Percentiles rank a stretch among this genome's conserved stretches.
Conservation (phyloP, 2,888 invertebrate genomes). For the Diachrysia chrysitis region DNA sequence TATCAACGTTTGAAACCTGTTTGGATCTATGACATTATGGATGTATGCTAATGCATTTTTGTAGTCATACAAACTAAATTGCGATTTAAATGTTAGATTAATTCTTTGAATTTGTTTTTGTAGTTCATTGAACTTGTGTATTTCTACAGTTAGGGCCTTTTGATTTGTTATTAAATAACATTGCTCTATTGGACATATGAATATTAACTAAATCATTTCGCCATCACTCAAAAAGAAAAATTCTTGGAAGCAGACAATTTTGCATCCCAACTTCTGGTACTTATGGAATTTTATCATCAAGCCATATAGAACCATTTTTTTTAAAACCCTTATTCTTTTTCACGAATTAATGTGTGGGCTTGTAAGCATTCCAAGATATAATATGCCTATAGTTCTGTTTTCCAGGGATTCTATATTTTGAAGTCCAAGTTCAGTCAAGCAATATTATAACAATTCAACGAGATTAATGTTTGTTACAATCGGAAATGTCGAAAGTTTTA, state of each 20-base stretch:
- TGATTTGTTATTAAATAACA: background rate
- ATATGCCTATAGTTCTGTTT: background rate
- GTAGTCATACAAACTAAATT: constrained; percentile 20
- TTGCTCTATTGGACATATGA: background rate
- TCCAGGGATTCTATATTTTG: background rate
- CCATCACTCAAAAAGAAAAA: background rate
- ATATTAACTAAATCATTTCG: background rate
- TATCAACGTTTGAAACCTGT: constrained; percentile 37
- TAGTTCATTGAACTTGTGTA: constrained; percentile 24
- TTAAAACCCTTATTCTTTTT: too few species aligned
- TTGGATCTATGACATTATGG: constrained; percentile 28
- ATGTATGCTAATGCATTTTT: constrained; percentile 47
- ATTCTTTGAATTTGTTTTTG: constrained; percentile 24
- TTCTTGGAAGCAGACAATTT: too few species aligned
- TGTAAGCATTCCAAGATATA: too few species aligned
- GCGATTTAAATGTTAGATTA: constrained; percentile 43
- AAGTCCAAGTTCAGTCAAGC: background rate
- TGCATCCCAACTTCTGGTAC: too few species aligned
- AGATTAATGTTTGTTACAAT: background rate
- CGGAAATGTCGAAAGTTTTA: constrained; percentile 1
- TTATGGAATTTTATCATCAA: too few species aligned
- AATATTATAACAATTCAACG: background rate
- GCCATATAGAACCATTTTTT: too few species aligned
- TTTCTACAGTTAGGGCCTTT: background rate
- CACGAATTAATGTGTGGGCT: too few species aligned